Percentiles rank a stretch among this genome's conserved stretches.
Evolutionary conservation across 2,888 invertebrate species (phyloP).

Genomic region (Dichetophora obliterata): DNA sequence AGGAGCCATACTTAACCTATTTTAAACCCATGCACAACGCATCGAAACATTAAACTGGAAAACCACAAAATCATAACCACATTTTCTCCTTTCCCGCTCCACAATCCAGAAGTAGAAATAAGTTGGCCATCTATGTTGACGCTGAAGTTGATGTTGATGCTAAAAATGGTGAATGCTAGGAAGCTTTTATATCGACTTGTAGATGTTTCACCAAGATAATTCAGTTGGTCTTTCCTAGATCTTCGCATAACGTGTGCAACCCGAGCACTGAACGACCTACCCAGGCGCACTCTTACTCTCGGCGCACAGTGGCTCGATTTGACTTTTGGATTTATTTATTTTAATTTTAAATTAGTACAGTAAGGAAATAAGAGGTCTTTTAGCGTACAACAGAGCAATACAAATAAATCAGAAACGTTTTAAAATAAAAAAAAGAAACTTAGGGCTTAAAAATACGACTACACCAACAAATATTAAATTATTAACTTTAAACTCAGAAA

Average conservation of each 20-base stretch:
- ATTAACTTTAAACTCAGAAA: too few relatives aligned
- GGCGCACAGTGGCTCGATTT: too few relatives aligned
- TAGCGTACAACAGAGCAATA: too few relatives aligned
- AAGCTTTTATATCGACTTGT: conserved; percentile 11
- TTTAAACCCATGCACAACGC: not conserved
- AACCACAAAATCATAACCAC: conserved; percentile 1
- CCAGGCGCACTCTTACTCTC: not conserved
- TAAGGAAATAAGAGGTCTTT: too few relatives aligned
- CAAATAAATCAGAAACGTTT: too few relatives aligned
- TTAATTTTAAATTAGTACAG: too few relatives aligned
- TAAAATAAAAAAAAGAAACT: too few relatives aligned
- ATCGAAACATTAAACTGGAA: not conserved
- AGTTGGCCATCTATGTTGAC: not conserved
- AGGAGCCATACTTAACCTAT: not conserved
- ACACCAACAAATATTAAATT: too few relatives aligned
- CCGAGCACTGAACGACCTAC: not conserved
- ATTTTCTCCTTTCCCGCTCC: not conserved
- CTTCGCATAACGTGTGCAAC: conserved; percentile 1
- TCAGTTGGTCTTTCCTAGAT: not conserved
- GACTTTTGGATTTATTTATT: too few relatives aligned
- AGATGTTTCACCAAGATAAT: conserved; percentile 7
- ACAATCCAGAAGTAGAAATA: not conserved
- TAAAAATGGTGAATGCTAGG: not conserved
- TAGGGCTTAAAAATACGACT: too few relatives aligned
- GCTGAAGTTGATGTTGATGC: not conserved